These are phyloP conservation scores for Epiblema foenella DNA, from an alignment of 2,888 invertebrate species.

Conservation along the genomic window DNA sequence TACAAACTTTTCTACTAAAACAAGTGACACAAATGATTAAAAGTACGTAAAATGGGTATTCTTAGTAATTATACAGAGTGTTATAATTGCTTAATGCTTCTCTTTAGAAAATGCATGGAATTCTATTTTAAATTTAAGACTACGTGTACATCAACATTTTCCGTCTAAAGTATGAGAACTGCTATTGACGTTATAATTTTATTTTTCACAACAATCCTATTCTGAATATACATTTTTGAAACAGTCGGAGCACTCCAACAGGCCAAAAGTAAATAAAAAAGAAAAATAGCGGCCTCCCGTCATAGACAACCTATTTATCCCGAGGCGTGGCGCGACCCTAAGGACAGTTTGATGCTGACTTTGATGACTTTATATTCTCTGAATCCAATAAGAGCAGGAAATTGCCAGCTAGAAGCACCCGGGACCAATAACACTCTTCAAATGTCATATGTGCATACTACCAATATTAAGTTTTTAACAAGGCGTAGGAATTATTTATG, in stretches of 20 bases:
- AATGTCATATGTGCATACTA: slow-evolving; percentile 30
- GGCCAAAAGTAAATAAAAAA: slow-evolving; percentile 32
- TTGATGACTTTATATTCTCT: slow-evolving; percentile 51
- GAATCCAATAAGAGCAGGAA: slow-evolving; percentile 45
- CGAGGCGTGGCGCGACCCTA: slow-evolving; percentile 43
- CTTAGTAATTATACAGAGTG: not conserved
- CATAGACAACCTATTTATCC: slow-evolving; percentile 49
- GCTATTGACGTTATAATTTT: not conserved
- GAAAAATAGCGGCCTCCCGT: slow-evolving; percentile 37
- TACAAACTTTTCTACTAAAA: not conserved
- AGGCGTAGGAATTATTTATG: not conserved
- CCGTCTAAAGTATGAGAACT: not conserved
- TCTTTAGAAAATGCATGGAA: not conserved
- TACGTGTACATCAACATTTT: not conserved
- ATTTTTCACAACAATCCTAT: slow-evolving; percentile 4
- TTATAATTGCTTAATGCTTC: not conserved
- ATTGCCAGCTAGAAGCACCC: slow-evolving; percentile 27
- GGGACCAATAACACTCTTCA: slow-evolving; percentile 34
- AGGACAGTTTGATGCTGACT: slow-evolving; percentile 49
- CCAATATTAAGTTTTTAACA: slow-evolving; percentile 26
- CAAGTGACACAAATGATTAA: not conserved
- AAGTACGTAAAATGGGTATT: too few relatives aligned
- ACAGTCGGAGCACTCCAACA: slow-evolving; percentile 13
- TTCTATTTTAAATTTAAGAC: not conserved
- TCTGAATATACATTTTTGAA: slow-evolving; percentile 21